Base-by-base conservation (phyloP, 2,888 invertebrate genomes). In the Hirtodrosophila confusa region DNA sequence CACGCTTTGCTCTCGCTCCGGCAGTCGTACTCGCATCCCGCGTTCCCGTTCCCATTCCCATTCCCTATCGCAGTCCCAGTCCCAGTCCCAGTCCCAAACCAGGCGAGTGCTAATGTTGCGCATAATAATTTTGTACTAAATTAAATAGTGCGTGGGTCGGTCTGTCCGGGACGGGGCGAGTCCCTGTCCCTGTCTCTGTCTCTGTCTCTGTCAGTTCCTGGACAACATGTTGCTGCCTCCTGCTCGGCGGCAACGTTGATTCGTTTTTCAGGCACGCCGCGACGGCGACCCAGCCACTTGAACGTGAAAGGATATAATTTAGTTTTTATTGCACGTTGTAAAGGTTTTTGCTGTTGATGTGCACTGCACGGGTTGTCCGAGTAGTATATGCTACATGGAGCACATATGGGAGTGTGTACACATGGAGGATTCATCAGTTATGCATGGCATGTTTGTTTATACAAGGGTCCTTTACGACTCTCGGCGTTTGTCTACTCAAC, bases 121-220 rank as follows among this genome's bases (percentile, higher is more conserved):
- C 88, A 88, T 88, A 85, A 88, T 87, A 87, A 85, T 85, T 85
- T 88, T 82, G 87, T 85, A 79, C 87, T 70, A 88, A 87, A 88
- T 85, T 85, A 85, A 88, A 85, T 87, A 85, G 86, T 85, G 87
- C 87, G 88, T 85, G 85, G 88, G 88, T 72, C 78, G 84, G 51
- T 40, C 58, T 24, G 56, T 51, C 37, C 41, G 50, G 11, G 17
- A 17, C 5, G 17, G 27, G 27, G 2, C 27, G 8, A 27, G 43
- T 50, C 29, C 44, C 37, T 24, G 44, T 56, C 29, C 24, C 40
- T 40, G 9, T 60, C 12, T 51, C 11, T 33, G 39, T 24, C 12
- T 47, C 43, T 45, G 41, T 31, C 37, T 39, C 40, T 50, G 58
- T 47, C 73, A 41, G 55, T 58, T 29, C 35, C 66, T 72, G 68